phyloP scores from a whole-genome alignment of 92 coral and sea anemone genomes.

The Umimayanthus kanabou region DNA sequence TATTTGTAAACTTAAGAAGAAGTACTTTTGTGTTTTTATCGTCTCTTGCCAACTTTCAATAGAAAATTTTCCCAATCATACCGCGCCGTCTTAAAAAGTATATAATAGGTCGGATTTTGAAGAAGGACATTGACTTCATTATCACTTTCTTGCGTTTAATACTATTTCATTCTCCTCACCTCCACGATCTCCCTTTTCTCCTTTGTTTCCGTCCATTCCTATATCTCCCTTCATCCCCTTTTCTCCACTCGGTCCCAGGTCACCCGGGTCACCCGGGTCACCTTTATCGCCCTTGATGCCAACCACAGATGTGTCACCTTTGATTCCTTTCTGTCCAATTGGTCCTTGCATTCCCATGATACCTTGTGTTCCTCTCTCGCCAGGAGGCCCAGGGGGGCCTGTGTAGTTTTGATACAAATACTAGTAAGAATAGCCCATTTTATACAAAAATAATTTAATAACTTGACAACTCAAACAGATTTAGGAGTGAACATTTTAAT shows the following conservation, averaged over 20 bases:
- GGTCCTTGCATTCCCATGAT: constrained; percentile 6
- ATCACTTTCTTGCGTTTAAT: neutral
- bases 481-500: too few relatives aligned
- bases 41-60: neutral
- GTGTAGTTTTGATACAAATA: neutral
- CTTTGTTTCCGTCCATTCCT: neutral
- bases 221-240: neutral
- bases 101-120: too few relatives aligned
- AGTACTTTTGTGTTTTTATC: too few relatives aligned
- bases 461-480: too few relatives aligned
- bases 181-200: constrained; percentile 20
- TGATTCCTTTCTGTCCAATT: constrained; percentile 17
- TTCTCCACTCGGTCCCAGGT: constrained; percentile 8
- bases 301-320: constrained; percentile 3
- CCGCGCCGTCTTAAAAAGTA: too few relatives aligned
- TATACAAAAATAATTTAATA: neutral
- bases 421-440: neutral
- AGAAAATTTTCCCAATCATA: neutral
- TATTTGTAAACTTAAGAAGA: too few relatives aligned
- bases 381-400: constrained; percentile 11
- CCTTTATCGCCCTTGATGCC: constrained; percentile 5
- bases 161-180: neutral
- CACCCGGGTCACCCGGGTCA: neutral
- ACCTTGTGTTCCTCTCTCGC: neutral
- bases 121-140: too few relatives aligned